Conservation (phyloP, 2,797 vertebrate genomes). For the Sebastes iracundus region DNA sequence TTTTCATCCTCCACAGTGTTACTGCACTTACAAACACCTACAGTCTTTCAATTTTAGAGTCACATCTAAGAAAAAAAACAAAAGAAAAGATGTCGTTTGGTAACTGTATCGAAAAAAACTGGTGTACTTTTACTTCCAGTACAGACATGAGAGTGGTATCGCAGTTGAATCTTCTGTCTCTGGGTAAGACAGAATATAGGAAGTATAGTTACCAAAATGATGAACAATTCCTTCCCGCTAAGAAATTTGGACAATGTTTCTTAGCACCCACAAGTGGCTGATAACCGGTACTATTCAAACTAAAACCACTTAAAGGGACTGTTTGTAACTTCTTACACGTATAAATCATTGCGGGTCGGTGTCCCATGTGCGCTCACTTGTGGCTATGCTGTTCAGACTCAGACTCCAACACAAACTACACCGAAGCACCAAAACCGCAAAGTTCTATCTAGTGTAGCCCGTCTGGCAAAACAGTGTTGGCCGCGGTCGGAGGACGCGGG, state of each 20-base stretch:
- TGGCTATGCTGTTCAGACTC: too few relatives aligned
- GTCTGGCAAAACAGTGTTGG: too few relatives aligned
- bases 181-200: neutral
- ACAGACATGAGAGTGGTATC: neutral
- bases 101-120: neutral
- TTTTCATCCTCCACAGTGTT: neutral
- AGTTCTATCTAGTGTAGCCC: too few relatives aligned
- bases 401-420: too few relatives aligned
- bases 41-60: neutral
- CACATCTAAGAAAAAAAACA: neutral
- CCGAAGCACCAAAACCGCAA: too few relatives aligned
- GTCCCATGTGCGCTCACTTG: fast-evolving
- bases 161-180: neutral
- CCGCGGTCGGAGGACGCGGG: too few relatives aligned
- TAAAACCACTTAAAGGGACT: neutral
- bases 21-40: neutral
- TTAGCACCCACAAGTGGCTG: neutral
- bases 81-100: neutral
- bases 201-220: neutral
- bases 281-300: neutral
- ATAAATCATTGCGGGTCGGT: too few relatives aligned
- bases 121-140: neutral
- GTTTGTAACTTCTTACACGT: too few relatives aligned
- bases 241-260: neutral
- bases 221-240: neutral